Percentiles rank a stretch among this genome's conserved stretches.
Evolutionary conservation across 2,797 vertebrate species (phyloP).

Genomic region (Leucoraja ocellata): DNA sequence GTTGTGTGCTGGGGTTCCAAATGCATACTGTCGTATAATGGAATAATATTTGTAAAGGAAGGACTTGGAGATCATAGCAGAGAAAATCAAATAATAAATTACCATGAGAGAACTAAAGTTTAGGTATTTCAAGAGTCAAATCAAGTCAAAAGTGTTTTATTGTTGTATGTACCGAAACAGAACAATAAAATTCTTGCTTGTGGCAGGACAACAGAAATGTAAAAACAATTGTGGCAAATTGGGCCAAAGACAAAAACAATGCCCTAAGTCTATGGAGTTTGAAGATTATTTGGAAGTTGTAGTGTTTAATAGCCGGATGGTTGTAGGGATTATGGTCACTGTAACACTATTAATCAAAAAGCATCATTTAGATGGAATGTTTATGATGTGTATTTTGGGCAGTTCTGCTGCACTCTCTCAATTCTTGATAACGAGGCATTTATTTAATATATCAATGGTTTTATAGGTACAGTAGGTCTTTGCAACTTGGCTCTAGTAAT

Average conservation of each 20-base stretch:
- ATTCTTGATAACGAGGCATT: not conserved
- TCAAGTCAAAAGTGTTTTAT: no score
- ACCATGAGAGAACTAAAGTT: not conserved
- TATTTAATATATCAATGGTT: not conserved
- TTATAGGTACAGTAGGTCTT: not conserved
- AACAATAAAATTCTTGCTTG: no score
- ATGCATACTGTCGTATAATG: not conserved
- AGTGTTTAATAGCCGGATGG: no score
- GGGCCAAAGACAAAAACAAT: no score
- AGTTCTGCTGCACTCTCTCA: not conserved
- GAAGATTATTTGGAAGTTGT: no score
- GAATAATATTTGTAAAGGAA: not conserved
- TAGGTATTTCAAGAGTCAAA: not conserved
- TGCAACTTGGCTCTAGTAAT: not conserved
- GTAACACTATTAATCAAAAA: not conserved
- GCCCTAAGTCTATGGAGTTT: no score
- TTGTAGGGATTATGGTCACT: not conserved
- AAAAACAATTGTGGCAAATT: no score
- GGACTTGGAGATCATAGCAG: not conserved
- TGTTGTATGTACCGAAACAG: no score
- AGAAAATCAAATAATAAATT: not conserved
- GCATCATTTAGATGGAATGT: not conserved
- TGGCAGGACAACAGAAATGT: no score
- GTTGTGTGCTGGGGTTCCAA: not conserved
- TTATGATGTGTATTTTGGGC: not conserved